Evolutionary conservation across 2,797 vertebrate genomes (phyloP).

Genomic region (Sitta carolinensis): DNA sequence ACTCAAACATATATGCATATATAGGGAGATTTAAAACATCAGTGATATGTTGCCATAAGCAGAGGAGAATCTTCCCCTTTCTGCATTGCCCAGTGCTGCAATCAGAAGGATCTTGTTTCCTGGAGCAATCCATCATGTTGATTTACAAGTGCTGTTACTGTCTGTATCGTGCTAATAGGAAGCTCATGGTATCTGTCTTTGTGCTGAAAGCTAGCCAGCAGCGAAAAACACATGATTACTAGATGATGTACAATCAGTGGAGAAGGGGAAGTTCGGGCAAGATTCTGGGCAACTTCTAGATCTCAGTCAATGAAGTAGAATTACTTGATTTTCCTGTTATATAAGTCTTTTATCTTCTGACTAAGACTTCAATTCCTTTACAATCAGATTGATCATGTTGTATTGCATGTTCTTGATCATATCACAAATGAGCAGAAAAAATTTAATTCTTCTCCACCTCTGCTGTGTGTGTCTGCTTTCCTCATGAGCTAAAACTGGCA

Average conservation of each 20-base stretch:
- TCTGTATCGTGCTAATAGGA: slow-evolving; percentile 15
- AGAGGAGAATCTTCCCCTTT: background rate
- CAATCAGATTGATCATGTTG: background rate
- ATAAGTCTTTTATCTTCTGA: background rate
- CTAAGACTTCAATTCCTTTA: background rate
- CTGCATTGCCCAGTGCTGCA: background rate
- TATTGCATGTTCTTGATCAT: background rate
- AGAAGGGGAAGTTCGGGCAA: background rate
- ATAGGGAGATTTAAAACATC: background rate
- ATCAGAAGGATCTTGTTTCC: background rate
- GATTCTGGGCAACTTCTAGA: background rate
- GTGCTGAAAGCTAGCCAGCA: background rate
- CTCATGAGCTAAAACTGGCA: fast-evolving
- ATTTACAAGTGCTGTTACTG: slow-evolving; percentile 22
- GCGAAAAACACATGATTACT: background rate
- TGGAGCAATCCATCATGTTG: slow-evolving; percentile 4
- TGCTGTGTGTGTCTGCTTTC: background rate
- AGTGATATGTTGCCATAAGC: background rate
- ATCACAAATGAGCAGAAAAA: background rate
- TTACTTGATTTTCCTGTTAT: background rate
- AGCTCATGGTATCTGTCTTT: slow-evolving; percentile 37
- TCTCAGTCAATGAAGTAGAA: background rate
- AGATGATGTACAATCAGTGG: background rate
- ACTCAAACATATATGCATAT: background rate
- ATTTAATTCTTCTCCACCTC: background rate